Base-by-base conservation (phyloP, 2,888 invertebrate genomes). In the Acheta domesticus region DNA sequence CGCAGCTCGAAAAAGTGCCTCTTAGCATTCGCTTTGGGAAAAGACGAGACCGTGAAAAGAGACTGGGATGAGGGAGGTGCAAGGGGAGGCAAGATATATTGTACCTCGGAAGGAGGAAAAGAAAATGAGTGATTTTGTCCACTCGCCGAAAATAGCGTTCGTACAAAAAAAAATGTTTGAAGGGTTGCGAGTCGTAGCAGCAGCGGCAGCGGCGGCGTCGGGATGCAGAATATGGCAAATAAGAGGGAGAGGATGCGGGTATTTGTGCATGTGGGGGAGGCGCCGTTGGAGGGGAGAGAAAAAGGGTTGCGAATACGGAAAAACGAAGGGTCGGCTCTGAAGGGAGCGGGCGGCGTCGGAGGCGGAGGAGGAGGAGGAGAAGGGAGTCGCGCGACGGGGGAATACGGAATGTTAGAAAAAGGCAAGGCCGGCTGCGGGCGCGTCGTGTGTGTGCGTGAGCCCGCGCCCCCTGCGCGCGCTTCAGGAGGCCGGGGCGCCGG, bases 371-470 rank as follows among this genome's bases (percentile, higher is more conserved):
- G 62, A 2, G 16, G 62, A 62, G 62, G 62, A 36, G 23, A 2
- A 23, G 36, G 36, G 36, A 8, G 8, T 8, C 5, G 36, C 36
- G 36, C 62, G 81, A 80, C 83, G 80, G 78, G 81, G 79, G 62
- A 62, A 62, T 62, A 62, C 62, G 62, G n/a, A 62, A 62, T 62
- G 62, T 62, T 81, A 80, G 82, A 79, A 75, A 81, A 77, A 79
- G 81, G 77, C 80, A 80, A 83, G 82, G 81, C 80, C 80, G 81
- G 79, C 81, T 80, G 83, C 74, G 77, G 79, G 79, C 82, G 85
- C 85, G 85, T 86, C 85, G 85, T 85, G 84, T 84, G 85, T 85
- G 85, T 85, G 85, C 36, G 36, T 36, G 36, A 36, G 36, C 8
- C 36, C 8, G 36, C 36, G 36, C 36, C 36, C 36, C 36, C 36